Percentiles rank a stretch among this genome's conserved stretches.
phyloP scores from a whole-genome alignment of 2,888 invertebrate genomes.

The Odontocolon sp. region DNA sequence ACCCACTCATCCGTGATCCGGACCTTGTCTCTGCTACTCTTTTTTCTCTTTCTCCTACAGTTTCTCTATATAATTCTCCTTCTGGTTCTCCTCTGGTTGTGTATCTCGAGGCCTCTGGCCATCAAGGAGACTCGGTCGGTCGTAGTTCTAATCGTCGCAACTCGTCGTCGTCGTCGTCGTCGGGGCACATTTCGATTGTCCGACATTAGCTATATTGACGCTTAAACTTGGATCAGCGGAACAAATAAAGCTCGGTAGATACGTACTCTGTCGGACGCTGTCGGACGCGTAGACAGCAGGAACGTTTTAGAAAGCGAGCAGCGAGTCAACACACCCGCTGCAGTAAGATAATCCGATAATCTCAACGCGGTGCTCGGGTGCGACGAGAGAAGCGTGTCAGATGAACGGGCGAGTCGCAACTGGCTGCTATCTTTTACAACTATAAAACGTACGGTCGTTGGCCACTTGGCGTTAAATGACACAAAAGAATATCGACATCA shows the following conservation, averaged over 20 bases:
- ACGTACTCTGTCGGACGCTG: constrained; percentile 61
- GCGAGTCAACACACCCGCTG: constrained; percentile 47
- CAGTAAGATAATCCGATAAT: constrained; percentile 62
- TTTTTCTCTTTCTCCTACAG: constrained; percentile 27
- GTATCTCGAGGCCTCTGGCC: constrained; percentile 67
- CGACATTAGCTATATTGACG: constrained; percentile 38
- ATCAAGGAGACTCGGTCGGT: constrained; percentile 69
- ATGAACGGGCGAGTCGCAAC: constrained; percentile 44
- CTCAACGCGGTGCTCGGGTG: constrained; percentile 57
- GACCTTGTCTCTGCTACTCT: background rate
- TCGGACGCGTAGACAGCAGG: constrained; percentile 56
- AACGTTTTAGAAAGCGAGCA: constrained; percentile 60
- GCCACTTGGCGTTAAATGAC: no score
- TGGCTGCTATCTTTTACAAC: no score
- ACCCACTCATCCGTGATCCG: constrained; percentile 76
- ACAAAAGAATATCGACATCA: no score
- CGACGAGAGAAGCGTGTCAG: constrained; percentile 54
- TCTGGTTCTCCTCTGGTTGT: no score
- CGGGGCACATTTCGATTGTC: no score
- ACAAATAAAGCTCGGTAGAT: constrained; percentile 61
- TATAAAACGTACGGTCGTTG: no score
- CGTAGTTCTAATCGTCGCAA: constrained; percentile 18
- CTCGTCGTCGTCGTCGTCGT: constrained; percentile 58
- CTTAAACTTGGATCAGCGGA: constrained; percentile 53
- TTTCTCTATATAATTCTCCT: constrained; percentile 30